Evolutionary conservation across 1,140 invertebrate genomes (phyloP).

Genomic region (Ruditapes philippinarum): DNA sequence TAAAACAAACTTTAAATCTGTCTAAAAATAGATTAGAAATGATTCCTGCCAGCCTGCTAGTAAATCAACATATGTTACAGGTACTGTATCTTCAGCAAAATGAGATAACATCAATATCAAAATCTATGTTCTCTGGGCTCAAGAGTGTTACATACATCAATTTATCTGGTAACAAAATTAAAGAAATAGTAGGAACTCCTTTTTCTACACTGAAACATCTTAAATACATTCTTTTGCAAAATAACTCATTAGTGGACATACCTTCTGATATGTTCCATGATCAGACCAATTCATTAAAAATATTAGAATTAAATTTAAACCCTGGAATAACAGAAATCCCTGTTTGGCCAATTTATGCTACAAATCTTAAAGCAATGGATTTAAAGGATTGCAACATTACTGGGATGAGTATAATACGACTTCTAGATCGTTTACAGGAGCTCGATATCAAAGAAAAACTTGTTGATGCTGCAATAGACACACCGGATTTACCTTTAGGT

Average conservation of each 20-base stretch:
- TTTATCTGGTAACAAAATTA: background rate
- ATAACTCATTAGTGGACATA: background rate
- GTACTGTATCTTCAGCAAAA: background rate
- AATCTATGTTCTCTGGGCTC: background rate
- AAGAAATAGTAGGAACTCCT: background rate
- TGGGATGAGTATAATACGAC: background rate
- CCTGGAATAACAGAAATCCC: background rate
- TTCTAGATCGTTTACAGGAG: background rate
- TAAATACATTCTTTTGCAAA: background rate
- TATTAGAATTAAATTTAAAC: background rate
- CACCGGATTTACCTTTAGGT: background rate
- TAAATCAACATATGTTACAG: background rate
- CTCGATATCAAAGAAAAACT: background rate
- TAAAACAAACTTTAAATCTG: background rate
- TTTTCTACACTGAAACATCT: background rate
- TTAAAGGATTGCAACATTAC: background rate
- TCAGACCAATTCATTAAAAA: background rate
- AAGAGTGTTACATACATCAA: background rate
- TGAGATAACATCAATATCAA: background rate
- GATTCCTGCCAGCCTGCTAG: background rate
- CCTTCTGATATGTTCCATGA: background rate
- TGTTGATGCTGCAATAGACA: background rate
- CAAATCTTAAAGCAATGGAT: background rate
- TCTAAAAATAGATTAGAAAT: background rate
- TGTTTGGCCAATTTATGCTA: background rate